These are phyloP conservation scores for Neogale vison DNA, from an alignment of 2,113 vertebrate species.

Conservation along the genomic window DNA sequence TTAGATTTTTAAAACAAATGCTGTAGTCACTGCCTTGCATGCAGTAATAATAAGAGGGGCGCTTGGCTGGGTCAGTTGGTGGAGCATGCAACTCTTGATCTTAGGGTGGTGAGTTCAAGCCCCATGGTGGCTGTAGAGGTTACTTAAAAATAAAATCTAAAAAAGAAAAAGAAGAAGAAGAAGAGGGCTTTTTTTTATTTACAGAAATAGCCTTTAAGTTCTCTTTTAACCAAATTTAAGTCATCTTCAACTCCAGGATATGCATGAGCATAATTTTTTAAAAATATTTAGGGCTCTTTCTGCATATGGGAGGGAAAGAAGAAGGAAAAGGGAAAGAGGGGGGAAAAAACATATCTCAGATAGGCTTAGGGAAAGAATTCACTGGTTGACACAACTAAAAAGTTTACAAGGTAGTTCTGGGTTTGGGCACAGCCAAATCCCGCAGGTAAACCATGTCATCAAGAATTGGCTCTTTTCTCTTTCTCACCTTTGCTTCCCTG, in stretches of 20 bases:
- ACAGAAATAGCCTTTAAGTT: slow-evolving; percentile 12
- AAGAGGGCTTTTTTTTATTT: not conserved
- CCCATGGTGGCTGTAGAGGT: not conserved
- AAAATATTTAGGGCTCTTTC: not conserved
- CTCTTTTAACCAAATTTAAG: not conserved
- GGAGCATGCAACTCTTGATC: not conserved
- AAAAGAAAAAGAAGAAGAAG: not conserved
- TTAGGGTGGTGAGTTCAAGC: not conserved
- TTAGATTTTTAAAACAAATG: not conserved
- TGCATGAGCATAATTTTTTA: not conserved
- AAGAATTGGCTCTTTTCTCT: not conserved
- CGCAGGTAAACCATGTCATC: not conserved
- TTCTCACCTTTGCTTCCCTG: not conserved
- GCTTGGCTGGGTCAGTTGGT: not conserved
- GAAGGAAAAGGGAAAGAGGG: not conserved
- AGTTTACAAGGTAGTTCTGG: not conserved
- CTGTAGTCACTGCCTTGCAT: not conserved
- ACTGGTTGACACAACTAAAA: not conserved
- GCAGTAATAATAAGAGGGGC: not conserved
- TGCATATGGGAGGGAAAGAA: not conserved
- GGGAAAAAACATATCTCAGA: not conserved
- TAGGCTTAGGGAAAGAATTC: not conserved
- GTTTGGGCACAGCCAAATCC: not conserved
- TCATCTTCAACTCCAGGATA: not conserved
- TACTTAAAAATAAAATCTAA: not conserved